These are phyloP conservation scores for Pterocles gutturalis DNA, from an alignment of 2,113 vertebrate genomes.

Conservation along the genomic window DNA sequence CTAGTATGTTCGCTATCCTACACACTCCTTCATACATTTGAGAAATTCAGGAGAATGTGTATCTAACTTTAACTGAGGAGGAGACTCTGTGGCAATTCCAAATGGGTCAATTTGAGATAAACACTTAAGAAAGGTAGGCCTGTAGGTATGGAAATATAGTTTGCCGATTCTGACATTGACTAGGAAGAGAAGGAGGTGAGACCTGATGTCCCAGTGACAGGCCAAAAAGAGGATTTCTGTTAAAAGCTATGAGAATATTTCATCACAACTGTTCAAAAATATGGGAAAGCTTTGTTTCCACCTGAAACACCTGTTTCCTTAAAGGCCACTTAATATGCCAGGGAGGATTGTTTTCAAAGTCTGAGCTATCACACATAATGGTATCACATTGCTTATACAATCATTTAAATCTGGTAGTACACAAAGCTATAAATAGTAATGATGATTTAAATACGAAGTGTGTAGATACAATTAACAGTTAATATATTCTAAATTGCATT, in stretches of 20 bases:
- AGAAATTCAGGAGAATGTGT: background rate
- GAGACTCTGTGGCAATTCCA: background rate
- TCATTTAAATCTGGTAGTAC: background rate
- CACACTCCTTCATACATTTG: background rate
- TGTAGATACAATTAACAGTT: background rate
- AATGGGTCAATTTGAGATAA: background rate
- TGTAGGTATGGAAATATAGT: fast-evolving
- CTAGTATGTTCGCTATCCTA: background rate
- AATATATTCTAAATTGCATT: constrained; percentile 44
- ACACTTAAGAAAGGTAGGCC: fast-evolving
- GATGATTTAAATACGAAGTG: background rate
- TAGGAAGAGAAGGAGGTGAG: background rate
- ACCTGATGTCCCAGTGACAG: background rate
- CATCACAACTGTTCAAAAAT: background rate
- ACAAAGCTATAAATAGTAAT: background rate
- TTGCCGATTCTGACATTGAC: background rate
- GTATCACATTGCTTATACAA: background rate
- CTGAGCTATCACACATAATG: background rate
- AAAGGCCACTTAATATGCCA: background rate
- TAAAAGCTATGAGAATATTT: background rate
- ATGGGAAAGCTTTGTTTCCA: background rate
- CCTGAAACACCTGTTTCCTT: background rate
- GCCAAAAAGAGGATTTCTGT: background rate
- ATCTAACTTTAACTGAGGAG: background rate
- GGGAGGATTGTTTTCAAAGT: background rate